Evolutionary conservation across 2,888 invertebrate species (phyloP).

Genomic region (Hylaea fasciaria): DNA sequence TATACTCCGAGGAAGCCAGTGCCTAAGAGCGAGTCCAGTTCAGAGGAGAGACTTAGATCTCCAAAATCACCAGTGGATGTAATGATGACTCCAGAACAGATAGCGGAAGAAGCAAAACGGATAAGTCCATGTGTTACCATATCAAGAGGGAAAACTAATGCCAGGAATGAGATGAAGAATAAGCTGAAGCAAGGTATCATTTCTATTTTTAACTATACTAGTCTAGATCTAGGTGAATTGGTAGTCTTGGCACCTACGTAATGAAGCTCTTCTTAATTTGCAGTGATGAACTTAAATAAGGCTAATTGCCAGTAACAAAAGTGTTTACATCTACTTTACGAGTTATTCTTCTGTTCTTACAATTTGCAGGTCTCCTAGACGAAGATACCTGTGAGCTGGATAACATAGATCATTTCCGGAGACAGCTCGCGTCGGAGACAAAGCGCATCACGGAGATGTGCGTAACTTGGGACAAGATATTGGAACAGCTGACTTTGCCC

Average conservation of each 20-base stretch:
- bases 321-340: not conserved
- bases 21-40: conserved; percentile 71
- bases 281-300: too few species aligned
- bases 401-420: conserved; percentile 66
- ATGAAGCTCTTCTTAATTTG: too few species aligned
- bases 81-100: conserved; percentile 61
- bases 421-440: conserved; percentile 81
- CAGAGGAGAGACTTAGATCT: conserved; percentile 70
- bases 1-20: conserved; percentile 35
- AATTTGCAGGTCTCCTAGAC: conserved; percentile 64
- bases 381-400: conserved; percentile 68
- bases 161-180: conserved; percentile 82
- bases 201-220: conserved; percentile 2
- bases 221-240: too few species aligned
- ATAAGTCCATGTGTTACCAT: conserved; percentile 85
- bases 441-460: conserved; percentile 81
- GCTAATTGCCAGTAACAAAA: too few species aligned
- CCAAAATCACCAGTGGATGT: conserved; percentile 52
- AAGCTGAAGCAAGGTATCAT: conserved; percentile 72
- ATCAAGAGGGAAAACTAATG: conserved; percentile 85
- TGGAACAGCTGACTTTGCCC: conserved; percentile 63
- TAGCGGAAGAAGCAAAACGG: conserved; percentile 56
- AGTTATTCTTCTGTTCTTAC: not conserved
- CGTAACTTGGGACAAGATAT: conserved; percentile 81
- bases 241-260: too few species aligned